phyloP scores from a whole-genome alignment of 2,797 vertebrate species.

The Ispidina picta region DNA sequence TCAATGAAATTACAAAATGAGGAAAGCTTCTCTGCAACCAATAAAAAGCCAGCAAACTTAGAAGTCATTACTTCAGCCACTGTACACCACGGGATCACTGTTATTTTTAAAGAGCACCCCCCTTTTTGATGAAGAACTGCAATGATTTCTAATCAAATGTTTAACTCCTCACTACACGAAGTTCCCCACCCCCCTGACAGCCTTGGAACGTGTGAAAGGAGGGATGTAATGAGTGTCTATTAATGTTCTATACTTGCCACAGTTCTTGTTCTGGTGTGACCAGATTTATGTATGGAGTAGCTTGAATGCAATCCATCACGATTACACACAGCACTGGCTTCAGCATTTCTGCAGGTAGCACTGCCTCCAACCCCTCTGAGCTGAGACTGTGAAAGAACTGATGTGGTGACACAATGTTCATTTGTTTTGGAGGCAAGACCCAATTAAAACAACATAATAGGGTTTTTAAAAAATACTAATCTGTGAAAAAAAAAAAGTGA shows the following conservation, averaged over 20 bases:
- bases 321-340: not conserved
- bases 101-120: not conserved
- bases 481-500: not conserved
- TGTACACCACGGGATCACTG: not conserved
- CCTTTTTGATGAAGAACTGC: not conserved
- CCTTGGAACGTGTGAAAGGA: not conserved
- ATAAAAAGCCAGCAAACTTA: not conserved
- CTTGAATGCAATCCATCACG: conserved; percentile 7
- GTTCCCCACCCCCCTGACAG: not conserved
- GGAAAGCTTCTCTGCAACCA: not conserved
- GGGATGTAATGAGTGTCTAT: conserved; percentile 26
- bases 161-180: conserved; percentile 5
- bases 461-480: conserved; percentile 48
- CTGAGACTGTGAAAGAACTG: not conserved
- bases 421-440: conserved; percentile 42
- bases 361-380: not conserved
- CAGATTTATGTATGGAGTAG: conserved; percentile 43
- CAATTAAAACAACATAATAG: conserved; percentile 42
- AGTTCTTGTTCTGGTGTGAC: conserved; percentile 37
- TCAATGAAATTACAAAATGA: not conserved
- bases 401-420: conserved; percentile 5
- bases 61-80: not conserved
- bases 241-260: conserved; percentile 34
- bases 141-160: conserved; percentile 21
- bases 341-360: conserved; percentile 24